Conservation (phyloP, 2,797 vertebrate genomes). For the Peromyscus melanophrys region DNA sequence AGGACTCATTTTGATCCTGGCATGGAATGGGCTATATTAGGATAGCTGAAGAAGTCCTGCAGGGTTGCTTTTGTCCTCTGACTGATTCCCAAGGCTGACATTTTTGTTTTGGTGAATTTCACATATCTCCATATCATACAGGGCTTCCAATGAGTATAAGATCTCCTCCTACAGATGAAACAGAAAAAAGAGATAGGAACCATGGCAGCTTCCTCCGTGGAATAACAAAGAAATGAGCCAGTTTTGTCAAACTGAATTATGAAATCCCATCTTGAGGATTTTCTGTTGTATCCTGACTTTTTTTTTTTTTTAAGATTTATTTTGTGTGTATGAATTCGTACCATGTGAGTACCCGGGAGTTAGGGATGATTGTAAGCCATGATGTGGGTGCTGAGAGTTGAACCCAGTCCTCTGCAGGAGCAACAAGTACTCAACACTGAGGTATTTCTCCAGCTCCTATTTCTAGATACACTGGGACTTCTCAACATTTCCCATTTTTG, state of each 20-base stretch:
- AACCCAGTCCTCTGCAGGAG: background rate
- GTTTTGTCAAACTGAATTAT: slow-evolving; percentile 41
- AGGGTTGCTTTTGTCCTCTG: background rate
- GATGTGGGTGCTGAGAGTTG: background rate
- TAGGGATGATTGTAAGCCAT: background rate
- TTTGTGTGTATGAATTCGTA: background rate
- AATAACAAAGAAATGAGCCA: slow-evolving; percentile 1
- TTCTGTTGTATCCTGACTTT: background rate
- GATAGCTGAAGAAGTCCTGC: background rate
- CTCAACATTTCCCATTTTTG: slow-evolving; percentile 32
- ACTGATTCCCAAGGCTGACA: background rate
- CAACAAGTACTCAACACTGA: background rate
- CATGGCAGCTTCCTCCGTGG: background rate
- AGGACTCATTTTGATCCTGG: slow-evolving; percentile 33
- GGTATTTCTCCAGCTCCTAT: background rate
- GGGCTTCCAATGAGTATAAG: background rate
- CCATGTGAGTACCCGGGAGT: background rate
- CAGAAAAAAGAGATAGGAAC: background rate
- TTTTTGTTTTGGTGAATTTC: slow-evolving; percentile 43
- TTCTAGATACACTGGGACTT: background rate
- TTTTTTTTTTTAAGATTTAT: background rate
- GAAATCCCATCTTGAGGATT: slow-evolving; percentile 33
- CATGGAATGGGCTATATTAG: background rate
- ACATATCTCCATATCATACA: background rate
- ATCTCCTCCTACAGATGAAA: slow-evolving; percentile 1